Evolutionary conservation across 2,888 invertebrate species (phyloP).

Genomic region (Tolmerus cingulatus): DNA sequence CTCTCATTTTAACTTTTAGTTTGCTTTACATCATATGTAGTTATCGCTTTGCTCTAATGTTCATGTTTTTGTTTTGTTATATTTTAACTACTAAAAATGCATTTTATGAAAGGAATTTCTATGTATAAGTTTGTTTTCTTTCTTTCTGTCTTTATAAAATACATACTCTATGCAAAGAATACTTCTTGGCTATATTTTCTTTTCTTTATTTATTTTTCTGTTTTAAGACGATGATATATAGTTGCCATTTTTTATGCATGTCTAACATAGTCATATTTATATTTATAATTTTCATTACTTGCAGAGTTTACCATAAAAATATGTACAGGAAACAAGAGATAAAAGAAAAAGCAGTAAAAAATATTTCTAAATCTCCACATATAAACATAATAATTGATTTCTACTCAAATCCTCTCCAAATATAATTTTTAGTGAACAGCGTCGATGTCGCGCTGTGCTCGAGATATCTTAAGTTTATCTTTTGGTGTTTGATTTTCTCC

Average conservation of each 20-base stretch:
- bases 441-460: conserved; percentile 94
- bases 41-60: neutral
- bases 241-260: neutral
- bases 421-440: conserved; percentile 66
- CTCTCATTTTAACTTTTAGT: neutral
- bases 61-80: neutral
- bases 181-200: neutral
- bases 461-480: conserved; percentile 94
- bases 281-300: neutral
- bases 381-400: conserved; percentile 3
- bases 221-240: neutral
- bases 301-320: neutral
- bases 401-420: neutral
- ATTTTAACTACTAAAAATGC: neutral
- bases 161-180: neutral
- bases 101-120: neutral
- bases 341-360: neutral
- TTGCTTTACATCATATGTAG: neutral
- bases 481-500: conserved; percentile 92
- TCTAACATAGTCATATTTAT: neutral
- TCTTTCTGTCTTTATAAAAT: neutral
- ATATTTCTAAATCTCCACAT: neutral
- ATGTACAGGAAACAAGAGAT: neutral
- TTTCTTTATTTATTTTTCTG: neutral
- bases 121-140: neutral